phyloP scores from a whole-genome alignment of 1,140 invertebrate species.

The Neuroterus valhalla region DNA sequence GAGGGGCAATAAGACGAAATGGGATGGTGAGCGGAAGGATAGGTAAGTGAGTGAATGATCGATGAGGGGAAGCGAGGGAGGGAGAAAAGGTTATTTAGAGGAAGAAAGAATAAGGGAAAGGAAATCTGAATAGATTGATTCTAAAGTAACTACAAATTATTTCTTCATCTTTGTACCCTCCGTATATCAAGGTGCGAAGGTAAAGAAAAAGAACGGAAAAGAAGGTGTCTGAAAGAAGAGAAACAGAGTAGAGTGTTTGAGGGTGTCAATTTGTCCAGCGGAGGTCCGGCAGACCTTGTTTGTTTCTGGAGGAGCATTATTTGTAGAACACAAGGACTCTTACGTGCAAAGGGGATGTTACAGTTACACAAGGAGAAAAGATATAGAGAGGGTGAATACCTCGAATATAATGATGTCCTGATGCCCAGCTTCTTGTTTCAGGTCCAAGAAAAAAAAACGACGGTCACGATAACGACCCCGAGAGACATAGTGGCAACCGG shows the following conservation, averaged over 20 bases:
- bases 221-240: not conserved
- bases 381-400: conserved; percentile 54
- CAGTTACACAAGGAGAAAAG: too few relatives aligned
- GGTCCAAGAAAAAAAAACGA: conserved; percentile 55
- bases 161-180: too few relatives aligned
- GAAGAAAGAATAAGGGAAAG: too few relatives aligned
- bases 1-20: too few relatives aligned
- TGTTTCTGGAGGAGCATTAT: conserved; percentile 70
- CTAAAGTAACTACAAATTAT: too few relatives aligned
- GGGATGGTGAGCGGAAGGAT: too few relatives aligned
- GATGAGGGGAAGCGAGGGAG: too few relatives aligned
- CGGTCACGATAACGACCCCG: conserved; percentile 56
- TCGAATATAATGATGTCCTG: conserved; percentile 67
- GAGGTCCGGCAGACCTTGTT: conserved; percentile 60
- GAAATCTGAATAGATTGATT: too few relatives aligned
- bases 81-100: too few relatives aligned
- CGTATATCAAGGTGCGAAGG: too few relatives aligned
- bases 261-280: conserved; percentile 67
- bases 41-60: too few relatives aligned
- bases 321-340: conserved; percentile 64
- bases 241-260: not conserved
- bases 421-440: conserved; percentile 71
- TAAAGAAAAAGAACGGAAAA: too few relatives aligned
- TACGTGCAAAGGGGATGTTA: conserved; percentile 46
- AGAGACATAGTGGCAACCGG: conserved; percentile 40